Conservation (phyloP, 92 coral and sea anemone genomes). For the Phenganax stokvisi region DNA sequence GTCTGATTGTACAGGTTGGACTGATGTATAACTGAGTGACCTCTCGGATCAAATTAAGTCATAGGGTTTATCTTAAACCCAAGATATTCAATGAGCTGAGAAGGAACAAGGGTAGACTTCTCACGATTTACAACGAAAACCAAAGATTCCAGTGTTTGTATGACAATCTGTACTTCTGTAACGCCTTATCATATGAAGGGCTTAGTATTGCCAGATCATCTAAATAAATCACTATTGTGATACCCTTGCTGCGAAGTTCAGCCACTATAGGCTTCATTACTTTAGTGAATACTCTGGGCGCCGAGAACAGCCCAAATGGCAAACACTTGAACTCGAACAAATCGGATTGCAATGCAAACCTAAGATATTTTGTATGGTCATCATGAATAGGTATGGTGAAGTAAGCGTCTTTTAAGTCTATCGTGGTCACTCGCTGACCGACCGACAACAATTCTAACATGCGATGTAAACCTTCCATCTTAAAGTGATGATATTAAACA, state of each 20-base stretch:
- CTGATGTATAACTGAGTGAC: conserved; percentile 17
- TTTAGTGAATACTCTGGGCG: conserved; percentile 36
- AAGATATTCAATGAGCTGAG: conserved; percentile 25
- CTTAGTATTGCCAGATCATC: conserved; percentile 39
- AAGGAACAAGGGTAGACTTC: conserved; percentile 30
- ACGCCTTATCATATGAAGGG: not conserved
- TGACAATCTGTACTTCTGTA: conserved; percentile 22
- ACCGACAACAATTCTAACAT: too few species aligned
- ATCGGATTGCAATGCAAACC: too few species aligned
- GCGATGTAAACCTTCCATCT: too few species aligned
- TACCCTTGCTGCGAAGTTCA: conserved; percentile 39
- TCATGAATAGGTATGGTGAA: too few species aligned
- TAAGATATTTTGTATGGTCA: too few species aligned
- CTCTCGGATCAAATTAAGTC: not conserved
- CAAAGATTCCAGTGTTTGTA: conserved; percentile 24
- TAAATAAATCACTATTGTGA: conserved; percentile 40
- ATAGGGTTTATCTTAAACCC: conserved; percentile 32
- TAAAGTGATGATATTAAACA: too few species aligned
- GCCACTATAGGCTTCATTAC: conserved; percentile 45
- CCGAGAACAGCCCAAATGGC: too few species aligned
- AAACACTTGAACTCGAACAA: too few species aligned
- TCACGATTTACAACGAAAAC: conserved; percentile 40
- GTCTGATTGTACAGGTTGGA: conserved; percentile 12
- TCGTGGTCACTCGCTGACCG: too few species aligned
- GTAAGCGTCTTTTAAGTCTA: too few species aligned